Conservation (phyloP, 2,113 vertebrate genomes). For the Mus spicilegus region DNA sequence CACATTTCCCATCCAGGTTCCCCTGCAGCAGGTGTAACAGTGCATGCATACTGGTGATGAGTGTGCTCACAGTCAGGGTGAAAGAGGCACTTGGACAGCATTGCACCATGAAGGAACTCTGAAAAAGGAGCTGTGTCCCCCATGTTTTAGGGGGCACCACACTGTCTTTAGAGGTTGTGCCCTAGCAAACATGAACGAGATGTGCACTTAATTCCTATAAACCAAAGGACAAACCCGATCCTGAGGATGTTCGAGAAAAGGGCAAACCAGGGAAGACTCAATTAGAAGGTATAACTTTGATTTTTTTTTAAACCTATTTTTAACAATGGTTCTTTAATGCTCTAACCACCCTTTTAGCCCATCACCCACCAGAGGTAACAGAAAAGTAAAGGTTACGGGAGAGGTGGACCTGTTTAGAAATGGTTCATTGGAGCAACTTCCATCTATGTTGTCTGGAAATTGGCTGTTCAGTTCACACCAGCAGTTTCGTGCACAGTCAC, state of each 20-base stretch:
- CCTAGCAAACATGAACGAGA: not conserved
- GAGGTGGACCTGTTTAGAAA: no score
- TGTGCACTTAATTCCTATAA: not conserved
- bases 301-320: no score
- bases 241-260: not conserved
- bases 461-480: no score
- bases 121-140: not conserved
- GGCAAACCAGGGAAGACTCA: not conserved
- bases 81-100: not conserved
- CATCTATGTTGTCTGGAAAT: no score
- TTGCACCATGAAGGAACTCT: rapidly evolving
- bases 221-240: constrained; percentile 24
- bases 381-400: no score
- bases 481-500: not conserved
- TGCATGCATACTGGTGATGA: not conserved
- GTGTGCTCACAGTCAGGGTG: not conserved
- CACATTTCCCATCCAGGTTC: not conserved
- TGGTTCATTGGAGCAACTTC: no score
- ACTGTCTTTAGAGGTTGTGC: not conserved
- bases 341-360: no score
- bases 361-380: no score
- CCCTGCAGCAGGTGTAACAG: not conserved
- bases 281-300: not conserved
- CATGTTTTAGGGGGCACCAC: not conserved
- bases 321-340: no score